These are phyloP conservation scores for Naso thynnoides DNA, from an alignment of 2,797 vertebrate genomes.

Conservation along the genomic window DNA sequence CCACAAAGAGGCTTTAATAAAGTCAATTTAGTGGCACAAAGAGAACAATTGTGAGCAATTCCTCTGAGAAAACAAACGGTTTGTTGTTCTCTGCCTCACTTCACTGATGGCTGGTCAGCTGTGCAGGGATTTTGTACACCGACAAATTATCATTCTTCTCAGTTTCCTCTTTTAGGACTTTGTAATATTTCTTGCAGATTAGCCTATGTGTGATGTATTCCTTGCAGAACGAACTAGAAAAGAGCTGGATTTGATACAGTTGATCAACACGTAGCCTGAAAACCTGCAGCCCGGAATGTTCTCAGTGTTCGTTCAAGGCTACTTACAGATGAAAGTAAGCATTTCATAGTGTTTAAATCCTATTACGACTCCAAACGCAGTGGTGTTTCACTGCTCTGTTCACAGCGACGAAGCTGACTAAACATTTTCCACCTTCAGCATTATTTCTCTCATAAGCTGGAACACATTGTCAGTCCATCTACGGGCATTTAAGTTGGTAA, in stretches of 20 bases:
- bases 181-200: not conserved
- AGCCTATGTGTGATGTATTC: not conserved
- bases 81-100: slow-evolving; percentile 45
- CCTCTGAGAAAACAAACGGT: slow-evolving; percentile 31
- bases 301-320: slow-evolving; percentile 55
- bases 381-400: slow-evolving; percentile 49
- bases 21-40: slow-evolving; percentile 63
- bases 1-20: slow-evolving; percentile 65
- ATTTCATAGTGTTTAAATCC: slow-evolving; percentile 66
- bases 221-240: not conserved
- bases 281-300: slow-evolving; percentile 68
- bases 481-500: slow-evolving; percentile 14
- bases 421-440: slow-evolving; percentile 59
- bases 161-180: not conserved
- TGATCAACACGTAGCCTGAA: slow-evolving; percentile 19
- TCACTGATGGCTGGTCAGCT: slow-evolving; percentile 3
- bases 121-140: not conserved
- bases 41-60: slow-evolving; percentile 51
- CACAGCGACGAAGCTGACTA: slow-evolving; percentile 50
- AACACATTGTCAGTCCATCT: slow-evolving; percentile 36
- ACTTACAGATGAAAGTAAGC: slow-evolving; percentile 72
- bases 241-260: not conserved
- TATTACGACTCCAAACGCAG: slow-evolving; percentile 61
- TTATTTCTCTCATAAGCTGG: slow-evolving; percentile 48
- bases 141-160: not conserved